Evolutionary conservation across 2,888 invertebrate genomes (phyloP).

Genomic region (Cetonia aurata): DNA sequence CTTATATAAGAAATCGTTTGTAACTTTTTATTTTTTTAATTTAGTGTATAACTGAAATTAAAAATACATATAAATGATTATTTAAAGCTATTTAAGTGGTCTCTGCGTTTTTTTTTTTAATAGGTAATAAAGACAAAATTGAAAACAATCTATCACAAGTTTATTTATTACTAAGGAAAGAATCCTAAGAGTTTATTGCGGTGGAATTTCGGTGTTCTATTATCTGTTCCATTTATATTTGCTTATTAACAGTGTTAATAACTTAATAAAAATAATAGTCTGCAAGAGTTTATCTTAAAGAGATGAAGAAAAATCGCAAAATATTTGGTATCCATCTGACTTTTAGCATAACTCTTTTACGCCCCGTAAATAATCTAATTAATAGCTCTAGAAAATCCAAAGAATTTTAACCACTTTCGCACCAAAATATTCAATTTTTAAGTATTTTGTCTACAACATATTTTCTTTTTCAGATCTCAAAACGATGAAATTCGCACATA

Average conservation of each 20-base stretch:
- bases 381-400: background rate
- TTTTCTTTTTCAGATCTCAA: slow-evolving; percentile 12
- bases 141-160: no score
- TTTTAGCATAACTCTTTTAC: background rate
- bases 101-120: no score
- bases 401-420: background rate
- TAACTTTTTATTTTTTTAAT: no score
- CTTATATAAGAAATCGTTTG: no score
- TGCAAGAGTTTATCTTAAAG: background rate
- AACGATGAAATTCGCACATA: slow-evolving; percentile 5
- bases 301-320: background rate
- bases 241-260: background rate
- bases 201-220: no score
- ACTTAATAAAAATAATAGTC: background rate
- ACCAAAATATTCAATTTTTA: background rate
- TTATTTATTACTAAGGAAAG: no score
- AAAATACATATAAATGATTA: no score
- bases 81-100: no score
- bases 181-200: no score
- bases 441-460: background rate
- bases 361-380: background rate
- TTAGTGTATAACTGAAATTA: no score
- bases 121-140: no score
- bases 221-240: background rate
- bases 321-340: no score